Base-by-base conservation (phyloP, 2,797 vertebrate species). In the Taenioides sp. region DNA sequence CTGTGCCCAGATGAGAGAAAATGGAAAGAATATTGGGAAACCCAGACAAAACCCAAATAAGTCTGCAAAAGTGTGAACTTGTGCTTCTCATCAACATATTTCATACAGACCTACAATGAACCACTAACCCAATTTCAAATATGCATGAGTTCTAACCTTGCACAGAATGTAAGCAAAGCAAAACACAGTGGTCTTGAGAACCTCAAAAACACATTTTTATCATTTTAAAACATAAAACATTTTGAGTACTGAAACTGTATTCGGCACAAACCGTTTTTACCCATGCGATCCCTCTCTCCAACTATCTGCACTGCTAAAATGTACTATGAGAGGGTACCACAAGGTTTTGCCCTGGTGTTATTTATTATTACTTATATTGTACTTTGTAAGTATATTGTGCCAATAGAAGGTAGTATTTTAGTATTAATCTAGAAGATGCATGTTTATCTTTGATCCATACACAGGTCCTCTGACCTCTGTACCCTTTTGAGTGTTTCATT, bases 41-140 rank as follows among this genome's bases (percentile, higher is more conserved):
- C 83, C 83, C 77, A 76, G 72, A 77, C 70, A 79, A 85, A 76
- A 67, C 66, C 67, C 47, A 78, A 77, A 72, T 47, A 86, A 85
- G 84, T 77, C 67, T 58, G 67, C n/a, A 57, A 11, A 66, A 73
- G 31, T 22, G 7, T 31, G 71, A 77, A 85, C 80, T 81, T 82
- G 60, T 71, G 72, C 69, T 67, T 81, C 65, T 58, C 78, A 81
- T 85, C 40, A 25, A 65, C 12, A 47, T 25, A 65, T 49, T 65
- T 65, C 34, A 65, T 27, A 11, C 20, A 28, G 25, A 23, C 43
- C 17, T 25, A 27, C 64, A 49, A 5, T 18, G 7, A 34, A 49
- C 47, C 12, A 65, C 40, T 47, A 16, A 65, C 22, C 37, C 63
- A 65, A 10, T 14, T 62, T 34, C 60, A 62, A 37, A 37, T 22